Conservation (phyloP, 2,797 vertebrate genomes). For the Molossus alvarezi region DNA sequence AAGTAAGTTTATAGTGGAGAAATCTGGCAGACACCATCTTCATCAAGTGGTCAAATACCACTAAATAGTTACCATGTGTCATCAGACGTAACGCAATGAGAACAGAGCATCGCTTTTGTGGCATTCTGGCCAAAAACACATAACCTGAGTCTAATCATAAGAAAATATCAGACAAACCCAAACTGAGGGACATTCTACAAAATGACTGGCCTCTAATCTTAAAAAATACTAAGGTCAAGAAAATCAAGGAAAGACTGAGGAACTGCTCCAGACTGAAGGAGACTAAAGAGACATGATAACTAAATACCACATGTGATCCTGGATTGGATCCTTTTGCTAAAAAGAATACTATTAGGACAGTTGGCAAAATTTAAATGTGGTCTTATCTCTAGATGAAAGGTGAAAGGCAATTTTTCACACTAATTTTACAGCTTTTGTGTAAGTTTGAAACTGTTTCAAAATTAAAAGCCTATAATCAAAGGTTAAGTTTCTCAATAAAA, state of each 20-base stretch:
- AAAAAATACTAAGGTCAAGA: conserved; percentile 41
- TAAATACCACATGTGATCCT: not conserved
- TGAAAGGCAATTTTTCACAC: not conserved
- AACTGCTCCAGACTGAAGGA: not conserved
- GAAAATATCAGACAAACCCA: conserved; percentile 66
- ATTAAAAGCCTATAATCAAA: conserved; percentile 61
- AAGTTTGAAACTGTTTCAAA: conserved; percentile 61
- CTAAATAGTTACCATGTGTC: not conserved
- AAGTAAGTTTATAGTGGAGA: not conserved
- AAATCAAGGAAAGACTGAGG: conserved; percentile 48
- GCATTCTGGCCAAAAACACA: conserved; percentile 59
- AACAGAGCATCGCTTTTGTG: conserved; percentile 16
- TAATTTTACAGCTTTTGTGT: not conserved
- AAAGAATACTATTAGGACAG: not conserved
- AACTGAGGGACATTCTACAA: conserved; percentile 64
- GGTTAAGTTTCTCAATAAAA: conserved; percentile 46
- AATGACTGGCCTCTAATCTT: conserved; percentile 49
- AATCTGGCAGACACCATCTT: not conserved
- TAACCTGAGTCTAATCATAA: conserved; percentile 49
- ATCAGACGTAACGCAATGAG: not conserved
- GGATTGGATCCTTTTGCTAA: not conserved
- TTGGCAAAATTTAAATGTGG: not conserved
- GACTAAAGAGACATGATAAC: not conserved
- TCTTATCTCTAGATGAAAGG: not conserved
- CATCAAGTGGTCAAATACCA: not conserved